Percentiles rank a stretch among this genome's conserved stretches.
Conservation (phyloP, 2,888 invertebrate genomes). For the Crematogaster levior region DNA sequence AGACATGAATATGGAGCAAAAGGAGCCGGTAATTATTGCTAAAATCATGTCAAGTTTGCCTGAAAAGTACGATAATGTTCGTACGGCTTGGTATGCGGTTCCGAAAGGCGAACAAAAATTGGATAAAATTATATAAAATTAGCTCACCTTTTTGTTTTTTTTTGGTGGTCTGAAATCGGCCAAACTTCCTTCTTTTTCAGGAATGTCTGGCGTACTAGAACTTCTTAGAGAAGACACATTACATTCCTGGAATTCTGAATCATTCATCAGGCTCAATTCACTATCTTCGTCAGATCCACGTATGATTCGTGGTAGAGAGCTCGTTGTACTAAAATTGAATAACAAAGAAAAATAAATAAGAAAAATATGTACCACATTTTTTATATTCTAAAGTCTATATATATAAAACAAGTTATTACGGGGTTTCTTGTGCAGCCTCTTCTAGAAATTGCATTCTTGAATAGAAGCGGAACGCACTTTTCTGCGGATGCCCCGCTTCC, state of each 20-base stretch:
- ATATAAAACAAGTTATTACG: background rate
- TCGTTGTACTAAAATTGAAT: slow-evolving; percentile 21
- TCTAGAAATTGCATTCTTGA: slow-evolving; percentile 28
- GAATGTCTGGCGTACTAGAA: background rate
- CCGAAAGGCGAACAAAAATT: too few species aligned
- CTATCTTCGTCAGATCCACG: background rate
- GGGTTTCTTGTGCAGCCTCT: slow-evolving; percentile 1
- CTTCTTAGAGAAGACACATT: background rate
- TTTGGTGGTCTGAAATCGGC: background rate
- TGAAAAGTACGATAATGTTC: too few species aligned
- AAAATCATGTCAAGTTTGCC: too few species aligned
- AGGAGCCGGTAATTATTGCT: too few species aligned
- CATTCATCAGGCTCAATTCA: background rate
- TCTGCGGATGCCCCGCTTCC: too few species aligned
- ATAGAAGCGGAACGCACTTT: slow-evolving; percentile 14
- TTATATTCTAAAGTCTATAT: background rate
- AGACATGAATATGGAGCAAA: too few species aligned
- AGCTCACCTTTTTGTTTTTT: background rate
- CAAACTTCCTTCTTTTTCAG: background rate
- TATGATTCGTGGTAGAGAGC: slow-evolving; percentile 12
- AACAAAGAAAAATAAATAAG: too few species aligned
- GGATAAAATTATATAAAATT: slow-evolving; percentile 14
- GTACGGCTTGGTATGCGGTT: too few species aligned
- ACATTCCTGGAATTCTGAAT: background rate
- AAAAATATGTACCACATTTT: background rate